Evolutionary conservation across 1,140 invertebrate species (phyloP), one percentile per base, ranked within the genome.

Genomic region (Cydia splendana): DNA sequence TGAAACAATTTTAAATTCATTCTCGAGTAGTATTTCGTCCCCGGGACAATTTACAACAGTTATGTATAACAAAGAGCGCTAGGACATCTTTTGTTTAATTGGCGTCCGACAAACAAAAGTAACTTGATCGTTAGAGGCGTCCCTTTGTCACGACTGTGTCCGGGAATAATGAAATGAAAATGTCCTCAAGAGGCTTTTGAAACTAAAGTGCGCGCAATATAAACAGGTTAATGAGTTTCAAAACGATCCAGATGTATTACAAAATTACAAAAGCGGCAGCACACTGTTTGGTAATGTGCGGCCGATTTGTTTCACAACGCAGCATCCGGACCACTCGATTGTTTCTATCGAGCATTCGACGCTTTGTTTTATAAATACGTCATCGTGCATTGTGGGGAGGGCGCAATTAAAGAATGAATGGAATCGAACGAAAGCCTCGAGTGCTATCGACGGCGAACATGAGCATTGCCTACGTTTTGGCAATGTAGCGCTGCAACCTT

Each of bases 171-270:
- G 73, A 80, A 81, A 84, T 85, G 82, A 84, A 76, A 84, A 84
- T 78, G 85, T 90, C 86, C 88, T 91, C 89, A 81, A 85, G 78
- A 82, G 81, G 81, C 84, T 86, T 87, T 90, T 86, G 86, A 87
- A 86, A 88, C 81, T 85, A 74, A 85, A 87, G 87, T 85, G 84
- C 85, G 85, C 84, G 85, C 84, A 89, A 89, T 90, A 91, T 85
- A 91, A 93, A 91, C 88, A 91, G 88, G 89, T 91, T 91, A 92
- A 91, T 93, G 91, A 87, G 88, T 93, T 93, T 91, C 90, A 91
- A 92, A 93, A 93, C 91, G 89, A 91, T 92, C 89, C 90, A 93
- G 89, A 92, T 92, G 91, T 89, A 89, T 92, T 92, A 89, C 65
- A 77, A 75, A 75, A 57, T 62, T 53, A 71, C 90, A 88, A 91